Conservation (phyloP, 2,113 vertebrate species). For the Xenopus borealis region DNA sequence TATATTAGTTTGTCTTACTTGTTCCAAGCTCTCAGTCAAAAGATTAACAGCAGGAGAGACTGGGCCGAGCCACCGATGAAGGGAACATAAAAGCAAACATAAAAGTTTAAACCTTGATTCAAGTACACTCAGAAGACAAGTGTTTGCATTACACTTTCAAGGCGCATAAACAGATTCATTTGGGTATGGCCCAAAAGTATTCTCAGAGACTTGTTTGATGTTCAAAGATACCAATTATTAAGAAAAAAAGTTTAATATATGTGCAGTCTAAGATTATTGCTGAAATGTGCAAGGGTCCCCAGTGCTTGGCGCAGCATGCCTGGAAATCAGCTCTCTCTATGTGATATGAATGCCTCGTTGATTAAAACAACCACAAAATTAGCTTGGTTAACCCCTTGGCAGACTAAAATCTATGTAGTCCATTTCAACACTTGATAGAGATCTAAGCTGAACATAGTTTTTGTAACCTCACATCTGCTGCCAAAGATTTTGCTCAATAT, state of each 20-base stretch:
- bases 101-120: background rate
- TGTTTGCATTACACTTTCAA: constrained; percentile 4
- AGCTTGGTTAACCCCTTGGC: background rate
- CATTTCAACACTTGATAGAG: background rate
- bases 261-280: background rate
- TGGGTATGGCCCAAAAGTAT: constrained; percentile 15
- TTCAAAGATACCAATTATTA: constrained; percentile 31
- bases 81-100: background rate
- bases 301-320: constrained; percentile 16
- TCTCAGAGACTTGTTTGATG: constrained; percentile 30
- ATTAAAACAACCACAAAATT: background rate
- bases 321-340: background rate
- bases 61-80: background rate
- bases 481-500: constrained; percentile 8
- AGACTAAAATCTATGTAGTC: background rate
- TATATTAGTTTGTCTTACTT: too few species aligned
- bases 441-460: constrained; percentile 9
- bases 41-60: too few species aligned
- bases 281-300: background rate
- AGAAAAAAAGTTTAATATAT: constrained; percentile 27
- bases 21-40: too few species aligned
- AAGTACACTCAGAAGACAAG: background rate
- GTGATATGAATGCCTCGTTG: background rate
- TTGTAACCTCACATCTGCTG: background rate
- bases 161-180: constrained; percentile 21